Conservation (phyloP, 2,888 invertebrate genomes). For the Andrena marginata region DNA sequence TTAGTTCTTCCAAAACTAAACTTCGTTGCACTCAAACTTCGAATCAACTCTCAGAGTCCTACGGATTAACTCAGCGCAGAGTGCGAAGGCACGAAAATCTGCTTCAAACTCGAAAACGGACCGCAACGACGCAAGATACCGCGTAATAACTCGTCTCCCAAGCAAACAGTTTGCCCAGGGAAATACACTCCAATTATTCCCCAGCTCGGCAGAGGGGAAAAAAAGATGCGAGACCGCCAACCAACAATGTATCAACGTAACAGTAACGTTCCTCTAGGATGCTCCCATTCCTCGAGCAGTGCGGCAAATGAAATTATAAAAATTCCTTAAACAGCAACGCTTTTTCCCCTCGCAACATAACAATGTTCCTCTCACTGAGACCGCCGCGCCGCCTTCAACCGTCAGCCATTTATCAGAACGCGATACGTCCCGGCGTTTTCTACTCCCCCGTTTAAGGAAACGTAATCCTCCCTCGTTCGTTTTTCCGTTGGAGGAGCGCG, state of each 20-base stretch:
- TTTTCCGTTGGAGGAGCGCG: not conserved
- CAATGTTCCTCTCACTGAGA: constrained; percentile 15
- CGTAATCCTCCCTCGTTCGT: not conserved
- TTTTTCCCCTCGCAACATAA: not conserved
- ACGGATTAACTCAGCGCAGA: not conserved
- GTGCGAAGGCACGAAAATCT: not conserved
- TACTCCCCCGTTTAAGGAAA: constrained; percentile 34
- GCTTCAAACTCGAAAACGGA: not conserved
- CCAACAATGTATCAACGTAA: not conserved
- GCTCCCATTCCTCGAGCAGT: constrained; percentile 8
- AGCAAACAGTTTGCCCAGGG: not conserved
- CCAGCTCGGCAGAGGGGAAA: not conserved
- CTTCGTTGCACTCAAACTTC: too few species aligned
- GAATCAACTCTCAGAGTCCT: too few species aligned
- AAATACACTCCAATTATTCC: constrained; percentile 5
- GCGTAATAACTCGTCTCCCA: not conserved
- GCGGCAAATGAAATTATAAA: constrained; percentile 48
- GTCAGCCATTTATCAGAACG: constrained; percentile 43
- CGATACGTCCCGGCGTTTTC: constrained; percentile 24
- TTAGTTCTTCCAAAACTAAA: too few species aligned
- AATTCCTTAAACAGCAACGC: constrained; percentile 27
- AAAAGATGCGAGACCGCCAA: constrained; percentile 1
- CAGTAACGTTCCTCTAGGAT: not conserved
- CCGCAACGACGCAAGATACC: not conserved
- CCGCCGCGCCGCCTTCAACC: constrained; percentile 21